These are phyloP conservation scores for Trichogramma dendrolimi DNA, from an alignment of 2,888 invertebrate genomes.

Conservation along the genomic window DNA sequence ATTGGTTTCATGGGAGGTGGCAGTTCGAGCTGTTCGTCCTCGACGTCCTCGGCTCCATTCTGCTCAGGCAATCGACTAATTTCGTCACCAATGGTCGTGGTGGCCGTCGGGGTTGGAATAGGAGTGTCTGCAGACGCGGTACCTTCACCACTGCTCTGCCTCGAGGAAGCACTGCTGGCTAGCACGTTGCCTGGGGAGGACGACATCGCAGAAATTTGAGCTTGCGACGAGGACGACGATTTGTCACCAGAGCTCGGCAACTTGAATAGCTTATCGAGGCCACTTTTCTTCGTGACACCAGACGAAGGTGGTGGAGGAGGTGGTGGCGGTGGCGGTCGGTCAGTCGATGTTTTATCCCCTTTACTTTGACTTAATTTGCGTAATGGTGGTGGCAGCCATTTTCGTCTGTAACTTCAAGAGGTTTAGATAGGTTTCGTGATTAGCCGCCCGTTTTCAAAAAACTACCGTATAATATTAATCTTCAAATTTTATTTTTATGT, in stretches of 20 bases:
- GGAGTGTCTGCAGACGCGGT: neutral
- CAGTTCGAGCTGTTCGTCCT: conserved; percentile 79
- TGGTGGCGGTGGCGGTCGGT: conserved; percentile 34
- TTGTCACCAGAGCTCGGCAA: conserved; percentile 53
- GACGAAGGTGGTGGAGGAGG: conserved; percentile 44
- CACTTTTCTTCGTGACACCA: conserved; percentile 67
- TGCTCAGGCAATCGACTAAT: conserved; percentile 49
- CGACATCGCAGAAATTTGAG: conserved; percentile 41
- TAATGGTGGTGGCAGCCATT: conserved; percentile 84
- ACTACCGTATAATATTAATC: too few species aligned
- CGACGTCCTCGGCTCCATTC: conserved; percentile 67
- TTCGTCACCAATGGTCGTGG: neutral
- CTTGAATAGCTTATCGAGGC: conserved; percentile 80
- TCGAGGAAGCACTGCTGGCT: neutral
- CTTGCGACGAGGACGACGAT: conserved; percentile 47
- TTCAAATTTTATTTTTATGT: too few species aligned
- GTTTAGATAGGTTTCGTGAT: too few species aligned
- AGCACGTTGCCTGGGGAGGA: conserved; percentile 35
- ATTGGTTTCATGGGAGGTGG: conserved; percentile 97
- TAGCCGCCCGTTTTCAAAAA: too few species aligned
- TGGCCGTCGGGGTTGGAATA: neutral
- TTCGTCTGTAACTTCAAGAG: conserved; percentile 60
- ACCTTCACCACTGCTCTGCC: conserved; percentile 24
- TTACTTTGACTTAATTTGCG: conserved; percentile 86
- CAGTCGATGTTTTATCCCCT: conserved; percentile 64